phyloP scores from a whole-genome alignment of 2,113 vertebrate genomes.

The Ranitomeya variabilis region DNA sequence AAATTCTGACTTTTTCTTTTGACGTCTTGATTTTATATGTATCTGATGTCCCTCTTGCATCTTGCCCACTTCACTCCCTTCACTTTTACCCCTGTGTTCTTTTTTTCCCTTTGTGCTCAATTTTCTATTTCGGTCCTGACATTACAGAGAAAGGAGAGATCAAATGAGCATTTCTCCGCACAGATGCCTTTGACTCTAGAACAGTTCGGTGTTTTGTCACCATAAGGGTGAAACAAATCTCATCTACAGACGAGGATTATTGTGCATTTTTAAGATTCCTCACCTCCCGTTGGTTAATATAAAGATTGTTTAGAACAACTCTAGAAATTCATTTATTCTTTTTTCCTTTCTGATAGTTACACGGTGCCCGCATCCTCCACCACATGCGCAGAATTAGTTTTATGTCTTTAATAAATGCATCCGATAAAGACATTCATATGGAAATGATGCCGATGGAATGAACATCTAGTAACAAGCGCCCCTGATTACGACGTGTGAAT shows the following conservation, averaged over 20 bases:
- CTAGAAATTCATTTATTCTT: conserved; percentile 23
- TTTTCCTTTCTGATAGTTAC: background rate
- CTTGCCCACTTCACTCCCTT: background rate
- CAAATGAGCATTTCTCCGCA: background rate
- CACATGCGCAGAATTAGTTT: conserved; percentile 23
- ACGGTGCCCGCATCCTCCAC: background rate
- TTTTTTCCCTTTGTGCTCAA: background rate
- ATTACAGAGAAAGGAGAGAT: conserved; percentile 9
- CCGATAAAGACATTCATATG: conserved; percentile 49
- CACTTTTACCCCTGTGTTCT: background rate
- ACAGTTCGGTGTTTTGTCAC: background rate
- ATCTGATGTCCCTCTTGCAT: background rate
- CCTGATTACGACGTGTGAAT: conserved; percentile 35
- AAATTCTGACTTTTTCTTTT: background rate
- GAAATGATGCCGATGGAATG: conserved; percentile 34
- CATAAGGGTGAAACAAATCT: conserved; percentile 6
- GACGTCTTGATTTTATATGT: background rate
- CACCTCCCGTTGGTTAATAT: conserved; percentile 15
- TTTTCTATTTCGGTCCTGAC: conserved; percentile 19
- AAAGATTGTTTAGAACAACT: conserved; percentile 28
- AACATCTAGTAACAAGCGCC: conserved; percentile 18
- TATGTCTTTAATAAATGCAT: conserved; percentile 50
- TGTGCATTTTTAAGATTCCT: background rate
- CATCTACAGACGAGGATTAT: conserved; percentile 10
- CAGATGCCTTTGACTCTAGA: background rate